A percentile compares a stretch with the other conserved stretches of the same genome.
Conservation (phyloP, 2,888 invertebrate genomes). For the Epirrita christyi region DNA sequence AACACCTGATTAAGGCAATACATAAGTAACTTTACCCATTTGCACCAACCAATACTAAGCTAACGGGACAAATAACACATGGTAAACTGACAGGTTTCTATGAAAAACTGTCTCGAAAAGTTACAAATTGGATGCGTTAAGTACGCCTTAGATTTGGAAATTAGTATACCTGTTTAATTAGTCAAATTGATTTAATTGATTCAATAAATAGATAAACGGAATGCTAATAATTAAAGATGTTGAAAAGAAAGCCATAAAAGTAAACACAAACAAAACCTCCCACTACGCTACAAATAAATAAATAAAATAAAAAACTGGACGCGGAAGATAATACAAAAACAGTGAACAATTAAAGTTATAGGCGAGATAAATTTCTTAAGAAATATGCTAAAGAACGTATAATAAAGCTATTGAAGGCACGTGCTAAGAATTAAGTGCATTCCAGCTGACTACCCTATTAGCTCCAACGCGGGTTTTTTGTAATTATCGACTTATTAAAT, state of each 20-base stretch:
- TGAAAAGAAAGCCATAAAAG: constrained; percentile 46
- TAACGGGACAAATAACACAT: too few species aligned
- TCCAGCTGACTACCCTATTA: constrained; percentile 56
- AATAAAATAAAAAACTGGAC: constrained; percentile 62
- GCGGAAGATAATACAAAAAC: constrained; percentile 65
- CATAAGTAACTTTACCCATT: constrained; percentile 11
- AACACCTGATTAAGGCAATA: constrained; percentile 45
- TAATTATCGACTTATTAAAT: constrained; percentile 74
- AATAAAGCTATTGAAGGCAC: constrained; percentile 73
- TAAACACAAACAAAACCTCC: constrained; percentile 62
- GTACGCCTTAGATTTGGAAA: too few species aligned
- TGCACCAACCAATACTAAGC: too few species aligned
- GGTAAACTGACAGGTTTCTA: too few species aligned
- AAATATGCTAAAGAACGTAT: constrained; percentile 70
- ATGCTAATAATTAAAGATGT: constrained; percentile 39
- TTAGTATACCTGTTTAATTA: too few species aligned
- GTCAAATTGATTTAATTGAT: too few species aligned
- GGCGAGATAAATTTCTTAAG: constrained; percentile 59
- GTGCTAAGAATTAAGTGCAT: constrained; percentile 67
- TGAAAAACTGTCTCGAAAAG: too few species aligned
- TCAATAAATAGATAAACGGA: constrained; percentile 22
- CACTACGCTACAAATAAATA: constrained; percentile 60
- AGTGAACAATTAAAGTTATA: constrained; percentile 73
- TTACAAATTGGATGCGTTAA: too few species aligned
- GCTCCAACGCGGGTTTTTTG: constrained; percentile 56